A percentile compares a stretch with the other conserved stretches of the same genome.
These are phyloP conservation scores for Athene noctua DNA, from an alignment of 2,113 vertebrate genomes.

Conservation along the genomic window DNA sequence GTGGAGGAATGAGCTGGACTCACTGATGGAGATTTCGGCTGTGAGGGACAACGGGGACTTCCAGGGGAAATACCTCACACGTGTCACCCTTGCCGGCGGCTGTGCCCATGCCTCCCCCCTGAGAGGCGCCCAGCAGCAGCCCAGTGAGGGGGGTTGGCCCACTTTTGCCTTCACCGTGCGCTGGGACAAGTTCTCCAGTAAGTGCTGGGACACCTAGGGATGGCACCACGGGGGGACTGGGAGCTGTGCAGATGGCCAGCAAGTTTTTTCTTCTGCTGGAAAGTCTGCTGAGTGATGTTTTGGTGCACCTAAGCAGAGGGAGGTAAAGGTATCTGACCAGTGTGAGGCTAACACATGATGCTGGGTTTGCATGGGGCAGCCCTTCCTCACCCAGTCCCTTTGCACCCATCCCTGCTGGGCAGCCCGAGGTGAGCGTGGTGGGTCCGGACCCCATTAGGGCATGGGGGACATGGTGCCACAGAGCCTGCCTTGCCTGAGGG, in stretches of 20 bases:
- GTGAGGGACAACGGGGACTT: background rate
- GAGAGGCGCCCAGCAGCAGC: background rate
- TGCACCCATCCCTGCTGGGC: fast-evolving
- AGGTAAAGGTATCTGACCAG: background rate
- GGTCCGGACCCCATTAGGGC: fast-evolving
- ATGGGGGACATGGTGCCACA: fast-evolving
- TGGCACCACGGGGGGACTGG: fast-evolving
- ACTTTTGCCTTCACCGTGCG: background rate
- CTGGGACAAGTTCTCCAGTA: conserved; percentile 60
- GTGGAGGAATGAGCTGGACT: conserved; percentile 40
- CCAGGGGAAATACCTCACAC: conserved; percentile 33
- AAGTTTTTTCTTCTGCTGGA: background rate
- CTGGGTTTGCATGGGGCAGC: fast-evolving
- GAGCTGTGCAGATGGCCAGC: fast-evolving
- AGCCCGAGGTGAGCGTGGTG: fast-evolving
- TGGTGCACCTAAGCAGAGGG: background rate
- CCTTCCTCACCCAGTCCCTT: background rate
- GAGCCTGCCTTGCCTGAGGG: background rate
- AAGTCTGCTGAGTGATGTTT: background rate
- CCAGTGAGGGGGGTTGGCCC: background rate
- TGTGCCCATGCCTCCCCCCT: background rate
- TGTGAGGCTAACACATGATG: fast-evolving
- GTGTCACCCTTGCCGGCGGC: background rate
- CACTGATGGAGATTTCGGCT: background rate
- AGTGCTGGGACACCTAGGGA: background rate